Evolutionary conservation across 2,797 vertebrate genomes (phyloP), one percentile per base, ranked within the genome.

Genomic region (Pseudomugil tenellus): DNA sequence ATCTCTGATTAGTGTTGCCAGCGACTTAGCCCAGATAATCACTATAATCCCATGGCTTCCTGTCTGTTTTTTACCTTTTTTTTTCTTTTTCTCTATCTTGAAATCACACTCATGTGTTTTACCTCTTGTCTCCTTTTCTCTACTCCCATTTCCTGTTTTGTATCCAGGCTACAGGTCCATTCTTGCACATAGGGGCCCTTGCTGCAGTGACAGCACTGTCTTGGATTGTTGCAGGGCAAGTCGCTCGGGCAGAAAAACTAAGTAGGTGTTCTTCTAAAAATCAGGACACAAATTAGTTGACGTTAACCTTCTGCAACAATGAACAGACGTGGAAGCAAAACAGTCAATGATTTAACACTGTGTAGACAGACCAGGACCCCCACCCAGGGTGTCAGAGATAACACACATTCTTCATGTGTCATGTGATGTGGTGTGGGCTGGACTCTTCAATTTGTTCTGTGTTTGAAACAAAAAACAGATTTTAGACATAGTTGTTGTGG

Each of bases 141-240:
- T 51, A 0, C 12, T 56, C n/a, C 16, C 34, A 6, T 21, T 25
- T 23, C 49, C 21, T 13, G 3, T 34, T 26, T 66, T 79, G 66
- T 70, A 8, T 71, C 67, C 82, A 99, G 98, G 97, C 96, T 51
- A 99, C 97, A n/a, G 97, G 96, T 53, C 98, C 98, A 0, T 99
- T 99, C 86, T 91, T 99, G 85, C 98, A 99, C 67, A 88, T 99
- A 9, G 98, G 97, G 61, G 97, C 96, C 2, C 92, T 99, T 6
- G 94, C 86, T 0, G 95, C 94, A 0, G 74, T 95, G 80, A 98
- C 97, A 0, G 93, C 94, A 0, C 90, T 99, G 87, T 95, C 97
- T 1, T 99, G 98, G 98, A 93, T 99, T 26, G 91, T 99, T 43
- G 97, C 97, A 0, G 97, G 96, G 74, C 97, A 97, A 78, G 96